Conservation (phyloP, 1,140 invertebrate genomes). For the Diuraphis noxia region DNA sequence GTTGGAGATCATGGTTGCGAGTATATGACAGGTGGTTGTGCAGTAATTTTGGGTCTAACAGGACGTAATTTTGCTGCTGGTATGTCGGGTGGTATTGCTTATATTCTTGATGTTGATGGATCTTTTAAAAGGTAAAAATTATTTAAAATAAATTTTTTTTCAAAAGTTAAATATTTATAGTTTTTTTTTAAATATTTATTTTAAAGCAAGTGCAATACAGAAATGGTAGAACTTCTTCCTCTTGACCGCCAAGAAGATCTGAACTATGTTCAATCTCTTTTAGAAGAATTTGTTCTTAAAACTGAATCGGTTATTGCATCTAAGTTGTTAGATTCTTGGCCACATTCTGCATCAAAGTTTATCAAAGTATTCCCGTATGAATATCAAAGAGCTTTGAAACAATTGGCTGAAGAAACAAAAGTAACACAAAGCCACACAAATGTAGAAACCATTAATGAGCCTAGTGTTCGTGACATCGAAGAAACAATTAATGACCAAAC, state of each 20-base stretch:
- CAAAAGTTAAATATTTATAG: not conserved
- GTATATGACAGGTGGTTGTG: slow-evolving; percentile 97
- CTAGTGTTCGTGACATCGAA: slow-evolving; percentile 80
- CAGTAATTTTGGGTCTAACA: slow-evolving; percentile 89
- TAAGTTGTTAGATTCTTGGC: slow-evolving; percentile 81
- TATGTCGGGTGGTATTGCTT: slow-evolving; percentile 97
- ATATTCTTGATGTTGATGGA: slow-evolving; percentile 87
- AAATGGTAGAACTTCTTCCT: slow-evolving; percentile 86
- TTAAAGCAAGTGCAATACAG: slow-evolving; percentile 81
- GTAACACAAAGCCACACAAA: slow-evolving; percentile 62
- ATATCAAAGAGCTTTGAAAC: slow-evolving; percentile 87
- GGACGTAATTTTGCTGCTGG: slow-evolving; percentile 98
- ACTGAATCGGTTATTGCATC: slow-evolving; percentile 88
- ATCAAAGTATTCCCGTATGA: slow-evolving; percentile 98
- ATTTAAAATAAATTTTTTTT: not conserved
- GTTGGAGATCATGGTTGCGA: slow-evolving; percentile 99
- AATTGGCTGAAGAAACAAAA: slow-evolving; percentile 67
- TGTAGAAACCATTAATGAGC: slow-evolving; percentile 58
- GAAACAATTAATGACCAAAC: slow-evolving; percentile 77
- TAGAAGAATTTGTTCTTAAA: slow-evolving; percentile 86
- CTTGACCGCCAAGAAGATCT: slow-evolving; percentile 81
- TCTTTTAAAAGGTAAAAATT: slow-evolving; percentile 69
- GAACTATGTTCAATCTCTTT: slow-evolving; percentile 74
- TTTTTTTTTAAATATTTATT: slow-evolving; percentile 61
- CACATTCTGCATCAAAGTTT: slow-evolving; percentile 76